Conservation (phyloP, 2,888 invertebrate genomes). For the Trachelus tabidus region DNA sequence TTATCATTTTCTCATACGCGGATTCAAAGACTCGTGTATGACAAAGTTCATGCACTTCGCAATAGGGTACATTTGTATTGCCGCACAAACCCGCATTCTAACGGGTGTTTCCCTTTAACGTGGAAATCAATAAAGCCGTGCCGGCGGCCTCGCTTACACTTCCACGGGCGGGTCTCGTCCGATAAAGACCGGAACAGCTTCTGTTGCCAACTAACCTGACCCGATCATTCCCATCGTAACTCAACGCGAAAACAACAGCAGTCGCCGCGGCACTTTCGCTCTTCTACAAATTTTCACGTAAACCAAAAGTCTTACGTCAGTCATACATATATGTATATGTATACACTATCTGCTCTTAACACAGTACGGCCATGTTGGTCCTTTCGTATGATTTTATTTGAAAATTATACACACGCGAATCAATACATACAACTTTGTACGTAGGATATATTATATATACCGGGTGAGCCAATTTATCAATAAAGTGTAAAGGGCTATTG, state of each 20-base stretch:
- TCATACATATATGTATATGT: not conserved
- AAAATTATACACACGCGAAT: too few species aligned
- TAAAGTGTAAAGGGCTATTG: too few species aligned
- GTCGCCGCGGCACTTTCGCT: conserved; percentile 42
- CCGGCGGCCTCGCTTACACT: conserved; percentile 56
- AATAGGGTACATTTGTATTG: not conserved
- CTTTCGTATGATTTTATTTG: not conserved
- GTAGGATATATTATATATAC: not conserved
- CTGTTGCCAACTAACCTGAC: conserved; percentile 59
- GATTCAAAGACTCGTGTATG: not conserved
- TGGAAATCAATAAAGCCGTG: conserved; percentile 54
- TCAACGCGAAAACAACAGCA: not conserved
- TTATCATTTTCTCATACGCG: not conserved
- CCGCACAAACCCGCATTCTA: conserved; percentile 22
- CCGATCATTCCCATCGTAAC: not conserved
- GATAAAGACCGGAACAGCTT: conserved; percentile 61
- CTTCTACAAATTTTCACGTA: conserved; percentile 39
- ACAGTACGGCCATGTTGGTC: too few species aligned
- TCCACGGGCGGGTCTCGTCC: conserved; percentile 25
- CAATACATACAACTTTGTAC: not conserved
- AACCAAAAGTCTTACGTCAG: conserved; percentile 31
- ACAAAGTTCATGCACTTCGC: not conserved
- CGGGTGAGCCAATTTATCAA: not conserved
- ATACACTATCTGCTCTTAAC: too few species aligned
- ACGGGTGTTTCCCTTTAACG: conserved; percentile 54